A percentile compares a stretch with the other conserved stretches of the same genome.
Conservation (phyloP, 2,888 invertebrate species). For the Epicampocera succincta region DNA sequence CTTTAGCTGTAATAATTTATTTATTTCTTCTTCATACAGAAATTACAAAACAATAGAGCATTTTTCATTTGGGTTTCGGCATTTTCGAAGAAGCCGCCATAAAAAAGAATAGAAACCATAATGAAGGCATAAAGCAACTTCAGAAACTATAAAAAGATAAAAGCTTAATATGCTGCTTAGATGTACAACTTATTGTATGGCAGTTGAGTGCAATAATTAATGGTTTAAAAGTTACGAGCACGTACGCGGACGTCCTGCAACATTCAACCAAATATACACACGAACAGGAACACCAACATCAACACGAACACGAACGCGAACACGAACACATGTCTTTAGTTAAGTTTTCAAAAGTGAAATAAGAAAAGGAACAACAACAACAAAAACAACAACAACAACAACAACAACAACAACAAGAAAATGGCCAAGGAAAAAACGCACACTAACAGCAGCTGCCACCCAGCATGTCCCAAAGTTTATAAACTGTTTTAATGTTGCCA, state of each 20-base stretch:
- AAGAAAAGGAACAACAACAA: too few relatives aligned
- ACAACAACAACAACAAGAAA: too few relatives aligned
- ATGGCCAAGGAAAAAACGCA: too few relatives aligned
- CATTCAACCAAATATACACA: slow-evolving; percentile 30
- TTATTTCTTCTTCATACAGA: not conserved
- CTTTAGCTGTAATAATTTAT: not conserved
- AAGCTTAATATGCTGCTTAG: slow-evolving; percentile 54
- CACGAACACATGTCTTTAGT: too few relatives aligned
- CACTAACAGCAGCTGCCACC: too few relatives aligned
- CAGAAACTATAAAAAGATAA: slow-evolving; percentile 17
- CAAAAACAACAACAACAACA: too few relatives aligned
- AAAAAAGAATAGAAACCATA: not conserved
- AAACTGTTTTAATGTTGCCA: too few relatives aligned
- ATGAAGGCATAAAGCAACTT: not conserved
- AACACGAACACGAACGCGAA: too few relatives aligned
- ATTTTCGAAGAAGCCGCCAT: slow-evolving; percentile 11
- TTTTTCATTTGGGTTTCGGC: not conserved
- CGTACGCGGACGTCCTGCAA: slow-evolving; percentile 59
- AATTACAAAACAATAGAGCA: slow-evolving; percentile 18
- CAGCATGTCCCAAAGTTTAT: too few relatives aligned
- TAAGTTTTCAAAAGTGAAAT: too few relatives aligned
- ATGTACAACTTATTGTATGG: slow-evolving; percentile 56
- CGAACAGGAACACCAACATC: too few relatives aligned
- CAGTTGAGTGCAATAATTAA: slow-evolving; percentile 63
- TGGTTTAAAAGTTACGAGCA: slow-evolving; percentile 60